Evolutionary conservation across 2,888 invertebrate species (phyloP).

Genomic region (Elaeidobius kamerunicus): DNA sequence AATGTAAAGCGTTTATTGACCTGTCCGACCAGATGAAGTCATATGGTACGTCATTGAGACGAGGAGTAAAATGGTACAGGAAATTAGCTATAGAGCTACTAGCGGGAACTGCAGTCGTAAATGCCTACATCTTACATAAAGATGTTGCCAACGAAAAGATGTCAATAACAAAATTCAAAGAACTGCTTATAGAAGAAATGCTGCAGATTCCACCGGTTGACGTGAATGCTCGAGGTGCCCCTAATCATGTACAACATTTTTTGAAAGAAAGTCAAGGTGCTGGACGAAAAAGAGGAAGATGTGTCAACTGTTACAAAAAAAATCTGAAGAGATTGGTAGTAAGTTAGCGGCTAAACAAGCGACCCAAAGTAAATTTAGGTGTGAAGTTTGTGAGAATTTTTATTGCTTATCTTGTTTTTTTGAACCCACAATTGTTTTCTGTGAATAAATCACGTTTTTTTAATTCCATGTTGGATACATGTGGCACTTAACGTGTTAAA

Average conservation of each 20-base stretch:
- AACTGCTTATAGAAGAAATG: constrained; percentile 8
- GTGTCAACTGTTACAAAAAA: not conserved
- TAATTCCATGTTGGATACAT: not conserved
- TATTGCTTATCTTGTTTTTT: not conserved
- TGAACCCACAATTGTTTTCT: not conserved
- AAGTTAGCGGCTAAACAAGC: not conserved
- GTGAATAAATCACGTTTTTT: not conserved
- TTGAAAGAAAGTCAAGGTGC: not conserved
- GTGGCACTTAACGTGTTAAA: not conserved
- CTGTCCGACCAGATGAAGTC: constrained; percentile 18
- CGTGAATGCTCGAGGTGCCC: not conserved
- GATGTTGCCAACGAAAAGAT: constrained; percentile 17
- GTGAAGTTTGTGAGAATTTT: not conserved
- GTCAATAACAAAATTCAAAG: constrained; percentile 21
- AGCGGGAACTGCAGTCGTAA: constrained; percentile 11
- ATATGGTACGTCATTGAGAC: constrained; percentile 6
- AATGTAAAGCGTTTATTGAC: constrained; percentile 15
- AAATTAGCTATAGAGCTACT: constrained; percentile 20
- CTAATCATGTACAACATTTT: not conserved
- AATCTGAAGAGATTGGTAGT: not conserved
- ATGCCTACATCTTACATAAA: constrained; percentile 16
- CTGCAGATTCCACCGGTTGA: not conserved
- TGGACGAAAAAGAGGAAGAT: constrained; percentile 1
- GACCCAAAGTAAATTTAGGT: no score
- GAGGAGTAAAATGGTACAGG: constrained; percentile 25